These are phyloP conservation scores for Syncerus caffer DNA, from an alignment of 2,797 vertebrate genomes.

Conservation along the genomic window DNA sequence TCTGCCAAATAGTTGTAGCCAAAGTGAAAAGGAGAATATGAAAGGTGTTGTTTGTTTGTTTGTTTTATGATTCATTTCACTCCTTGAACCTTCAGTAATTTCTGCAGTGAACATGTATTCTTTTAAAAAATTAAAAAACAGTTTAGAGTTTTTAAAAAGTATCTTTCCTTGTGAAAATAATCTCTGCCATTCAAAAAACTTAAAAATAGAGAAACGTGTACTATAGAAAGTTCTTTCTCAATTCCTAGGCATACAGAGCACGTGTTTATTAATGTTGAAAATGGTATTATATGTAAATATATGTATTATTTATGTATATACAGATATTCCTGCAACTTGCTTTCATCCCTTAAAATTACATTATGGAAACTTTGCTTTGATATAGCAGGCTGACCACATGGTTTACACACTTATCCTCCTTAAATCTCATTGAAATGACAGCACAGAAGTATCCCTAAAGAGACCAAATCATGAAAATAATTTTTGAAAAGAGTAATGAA, in stretches of 20 bases:
- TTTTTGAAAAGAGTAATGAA: not conserved
- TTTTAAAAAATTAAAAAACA: not conserved
- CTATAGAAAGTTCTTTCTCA: not conserved
- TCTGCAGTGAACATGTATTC: not conserved
- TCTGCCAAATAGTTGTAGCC: not conserved
- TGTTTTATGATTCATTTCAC: not conserved
- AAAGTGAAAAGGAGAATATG: not conserved
- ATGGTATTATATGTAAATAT: not conserved
- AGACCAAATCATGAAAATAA: not conserved
- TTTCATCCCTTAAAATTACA: not conserved
- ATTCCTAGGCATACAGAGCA: not conserved
- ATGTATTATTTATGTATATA: not conserved
- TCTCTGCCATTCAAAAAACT: not conserved
- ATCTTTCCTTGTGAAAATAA: not conserved
- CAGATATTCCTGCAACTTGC: not conserved
- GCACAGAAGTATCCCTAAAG: not conserved
- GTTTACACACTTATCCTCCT: not conserved
- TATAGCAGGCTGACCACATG: not conserved
- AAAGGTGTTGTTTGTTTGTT: not conserved
- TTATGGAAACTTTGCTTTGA: not conserved
- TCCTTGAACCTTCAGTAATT: not conserved
- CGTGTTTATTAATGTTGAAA: not conserved
- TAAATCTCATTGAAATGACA: not conserved
- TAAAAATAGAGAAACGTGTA: not conserved
- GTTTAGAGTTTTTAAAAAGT: not conserved